Conservation (phyloP, 2,113 vertebrate species). For the Eira barbara region DNA sequence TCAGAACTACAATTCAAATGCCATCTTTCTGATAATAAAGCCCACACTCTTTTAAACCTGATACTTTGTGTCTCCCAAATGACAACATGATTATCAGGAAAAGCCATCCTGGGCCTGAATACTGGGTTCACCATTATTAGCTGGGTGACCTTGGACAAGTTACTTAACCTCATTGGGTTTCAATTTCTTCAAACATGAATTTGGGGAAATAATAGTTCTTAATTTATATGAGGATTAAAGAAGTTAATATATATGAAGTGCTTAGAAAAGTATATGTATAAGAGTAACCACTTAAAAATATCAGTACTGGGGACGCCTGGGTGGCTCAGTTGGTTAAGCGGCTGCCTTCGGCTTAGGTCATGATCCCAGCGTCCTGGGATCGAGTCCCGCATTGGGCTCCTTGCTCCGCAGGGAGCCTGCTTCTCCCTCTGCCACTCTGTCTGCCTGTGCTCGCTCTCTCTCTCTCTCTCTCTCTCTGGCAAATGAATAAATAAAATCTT, state of each 20-base stretch:
- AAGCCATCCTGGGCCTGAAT: neutral
- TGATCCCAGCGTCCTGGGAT: too few species aligned
- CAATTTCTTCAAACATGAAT: neutral
- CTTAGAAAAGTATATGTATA: neutral
- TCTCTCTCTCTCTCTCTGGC: too few species aligned
- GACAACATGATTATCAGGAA: neutral
- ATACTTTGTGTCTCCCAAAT: neutral
- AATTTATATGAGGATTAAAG: neutral
- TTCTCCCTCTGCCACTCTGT: too few species aligned
- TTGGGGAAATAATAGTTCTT: neutral
- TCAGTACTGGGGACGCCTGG: too few species aligned
- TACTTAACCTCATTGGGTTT: neutral
- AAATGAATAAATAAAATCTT: too few species aligned
- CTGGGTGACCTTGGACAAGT: neutral
- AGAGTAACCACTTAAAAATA: neutral
- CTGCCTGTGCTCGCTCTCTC: too few species aligned
- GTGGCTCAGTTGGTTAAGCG: too few species aligned
- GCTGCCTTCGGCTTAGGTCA: too few species aligned
- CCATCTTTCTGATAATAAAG: neutral
- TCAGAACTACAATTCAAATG: neutral
- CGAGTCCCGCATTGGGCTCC: too few species aligned
- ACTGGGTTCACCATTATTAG: neutral
- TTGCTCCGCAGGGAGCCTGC: too few species aligned
- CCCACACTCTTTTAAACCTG: neutral
- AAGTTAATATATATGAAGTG: neutral